These are phyloP conservation scores for Drosophila chauvacae DNA, from an alignment of 1,140 invertebrate species.

Conservation along the genomic window DNA sequence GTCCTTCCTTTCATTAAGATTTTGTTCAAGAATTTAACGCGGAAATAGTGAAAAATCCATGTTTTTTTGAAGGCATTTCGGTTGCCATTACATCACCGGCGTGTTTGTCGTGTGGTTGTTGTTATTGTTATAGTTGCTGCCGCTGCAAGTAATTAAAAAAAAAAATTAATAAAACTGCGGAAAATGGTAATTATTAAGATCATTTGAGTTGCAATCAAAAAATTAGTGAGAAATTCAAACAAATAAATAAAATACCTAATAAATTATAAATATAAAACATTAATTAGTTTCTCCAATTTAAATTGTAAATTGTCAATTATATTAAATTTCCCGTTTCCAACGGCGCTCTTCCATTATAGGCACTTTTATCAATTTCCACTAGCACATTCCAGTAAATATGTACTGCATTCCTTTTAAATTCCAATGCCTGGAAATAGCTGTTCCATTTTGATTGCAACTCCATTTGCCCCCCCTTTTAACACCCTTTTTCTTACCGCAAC, in stretches of 20 bases:
- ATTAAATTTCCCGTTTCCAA: neutral
- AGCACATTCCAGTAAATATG: neutral
- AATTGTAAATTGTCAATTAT: too few relatives aligned
- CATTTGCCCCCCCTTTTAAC: neutral
- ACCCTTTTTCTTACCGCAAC: slow-evolving; percentile 1
- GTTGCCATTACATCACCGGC: slow-evolving; percentile 67
- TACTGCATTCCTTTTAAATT: neutral
- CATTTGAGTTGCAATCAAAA: slow-evolving; percentile 16
- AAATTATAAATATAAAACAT: neutral
- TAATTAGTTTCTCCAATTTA: too few relatives aligned
- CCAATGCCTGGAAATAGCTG: neutral
- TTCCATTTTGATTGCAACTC: slow-evolving; percentile 3
- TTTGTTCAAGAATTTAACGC: slow-evolving; percentile 22
- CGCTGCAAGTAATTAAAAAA: slow-evolving; percentile 13
- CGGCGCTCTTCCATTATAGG: neutral
- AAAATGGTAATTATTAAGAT: slow-evolving; percentile 48
- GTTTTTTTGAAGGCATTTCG: neutral
- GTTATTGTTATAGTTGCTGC: slow-evolving; percentile 46
- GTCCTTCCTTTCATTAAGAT: neutral
- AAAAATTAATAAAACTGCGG: slow-evolving; percentile 9
- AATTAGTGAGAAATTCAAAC: neutral
- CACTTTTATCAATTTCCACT: neutral
- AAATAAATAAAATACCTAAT: neutral
- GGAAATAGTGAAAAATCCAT: neutral
- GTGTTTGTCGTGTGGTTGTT: slow-evolving; percentile 19